Evolutionary conservation across 2,797 vertebrate species (phyloP).

Genomic region (Euthynnus affinis): DNA sequence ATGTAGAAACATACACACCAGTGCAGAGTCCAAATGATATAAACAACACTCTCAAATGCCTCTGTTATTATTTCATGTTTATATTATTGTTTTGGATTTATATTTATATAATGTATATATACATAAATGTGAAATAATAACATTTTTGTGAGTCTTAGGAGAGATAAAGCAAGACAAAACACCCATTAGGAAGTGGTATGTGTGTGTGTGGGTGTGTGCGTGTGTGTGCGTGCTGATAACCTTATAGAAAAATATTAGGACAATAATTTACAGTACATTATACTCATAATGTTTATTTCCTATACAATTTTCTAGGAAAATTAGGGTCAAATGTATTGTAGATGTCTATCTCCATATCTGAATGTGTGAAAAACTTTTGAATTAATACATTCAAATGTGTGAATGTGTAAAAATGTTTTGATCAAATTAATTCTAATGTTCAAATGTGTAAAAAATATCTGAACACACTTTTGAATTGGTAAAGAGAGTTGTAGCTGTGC

Average conservation of each 20-base stretch:
- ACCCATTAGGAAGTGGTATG: not conserved
- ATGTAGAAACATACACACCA: not conserved
- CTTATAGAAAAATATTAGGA: not conserved
- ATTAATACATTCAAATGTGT: too few species aligned
- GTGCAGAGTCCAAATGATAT: not conserved
- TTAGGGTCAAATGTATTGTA: too few species aligned
- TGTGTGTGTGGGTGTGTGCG: slow-evolving; percentile 1
- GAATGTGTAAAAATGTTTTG: too few species aligned
- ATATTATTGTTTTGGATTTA: not conserved
- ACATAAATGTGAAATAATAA: slow-evolving; percentile 4
- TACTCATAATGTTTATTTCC: too few species aligned
- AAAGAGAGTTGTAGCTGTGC: too few species aligned
- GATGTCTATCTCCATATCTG: too few species aligned
- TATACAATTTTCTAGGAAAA: too few species aligned
- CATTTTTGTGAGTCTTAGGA: not conserved
- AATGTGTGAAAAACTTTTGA: too few species aligned
- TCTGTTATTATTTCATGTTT: not conserved
- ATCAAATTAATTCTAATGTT: too few species aligned
- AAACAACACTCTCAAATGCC: not conserved
- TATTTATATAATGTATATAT: slow-evolving; percentile 1
- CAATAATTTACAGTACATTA: too few species aligned
- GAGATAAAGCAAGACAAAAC: not conserved
- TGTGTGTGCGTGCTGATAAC: not conserved
- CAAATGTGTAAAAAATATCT: too few species aligned
- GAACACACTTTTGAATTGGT: too few species aligned